Evolutionary conservation across 2,113 vertebrate species (phyloP).

Genomic region (Embiotoca jacksoni): DNA sequence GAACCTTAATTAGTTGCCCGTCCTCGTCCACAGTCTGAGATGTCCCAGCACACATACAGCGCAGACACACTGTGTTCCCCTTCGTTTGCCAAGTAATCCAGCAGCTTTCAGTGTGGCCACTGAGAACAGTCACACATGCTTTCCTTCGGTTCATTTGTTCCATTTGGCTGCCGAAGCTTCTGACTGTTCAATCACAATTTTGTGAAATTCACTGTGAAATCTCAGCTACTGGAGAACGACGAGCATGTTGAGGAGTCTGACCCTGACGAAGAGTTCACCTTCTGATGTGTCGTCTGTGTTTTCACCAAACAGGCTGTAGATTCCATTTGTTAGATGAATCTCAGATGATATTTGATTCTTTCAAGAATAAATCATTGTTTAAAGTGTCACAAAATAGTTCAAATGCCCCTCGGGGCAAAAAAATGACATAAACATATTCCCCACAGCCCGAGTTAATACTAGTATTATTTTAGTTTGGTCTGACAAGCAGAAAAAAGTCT

Average conservation of each 20-base stretch:
- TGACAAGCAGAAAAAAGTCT: background rate
- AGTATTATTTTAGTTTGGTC: background rate
- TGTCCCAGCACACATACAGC: background rate
- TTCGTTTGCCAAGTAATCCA: slow-evolving; percentile 41
- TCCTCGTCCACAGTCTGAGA: slow-evolving; percentile 21
- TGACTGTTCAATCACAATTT: slow-evolving; percentile 9
- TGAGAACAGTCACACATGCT: slow-evolving; percentile 27
- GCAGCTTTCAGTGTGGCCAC: slow-evolving; percentile 29
- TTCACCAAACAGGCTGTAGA: background rate
- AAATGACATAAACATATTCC: background rate
- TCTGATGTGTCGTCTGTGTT: background rate
- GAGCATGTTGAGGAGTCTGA: slow-evolving; percentile 10
- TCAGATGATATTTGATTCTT: no score
- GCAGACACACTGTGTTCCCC: slow-evolving; percentile 2
- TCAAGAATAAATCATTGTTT: no score
- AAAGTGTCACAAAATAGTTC: background rate
- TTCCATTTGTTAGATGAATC: no score
- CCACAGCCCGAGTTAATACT: background rate
- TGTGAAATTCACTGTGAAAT: slow-evolving; percentile 17
- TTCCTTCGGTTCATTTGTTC: slow-evolving; percentile 17
- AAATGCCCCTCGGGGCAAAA: background rate
- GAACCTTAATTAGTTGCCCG: slow-evolving; percentile 50
- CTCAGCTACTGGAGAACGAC: slow-evolving; percentile 13
- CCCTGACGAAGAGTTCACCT: background rate
- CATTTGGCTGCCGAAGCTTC: slow-evolving; percentile 12